Percentiles rank a stretch among this genome's conserved stretches.
Conservation (phyloP, 2,797 vertebrate genomes). For the Oreochromis mossambicus region DNA sequence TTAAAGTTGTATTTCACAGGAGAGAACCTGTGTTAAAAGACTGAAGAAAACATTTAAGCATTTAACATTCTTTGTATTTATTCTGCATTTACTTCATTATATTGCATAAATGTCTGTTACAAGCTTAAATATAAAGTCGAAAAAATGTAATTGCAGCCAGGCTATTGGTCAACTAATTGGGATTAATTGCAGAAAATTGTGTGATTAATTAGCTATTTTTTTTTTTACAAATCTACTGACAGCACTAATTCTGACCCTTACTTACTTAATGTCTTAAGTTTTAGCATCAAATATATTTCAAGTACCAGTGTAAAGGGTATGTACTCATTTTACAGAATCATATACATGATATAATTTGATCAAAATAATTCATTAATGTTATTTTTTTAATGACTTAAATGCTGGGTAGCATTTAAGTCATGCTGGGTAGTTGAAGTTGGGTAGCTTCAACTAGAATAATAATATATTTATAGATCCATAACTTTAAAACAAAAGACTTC, state of each 20-base stretch:
- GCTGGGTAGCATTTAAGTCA: not conserved
- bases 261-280: not conserved
- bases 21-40: not conserved
- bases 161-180: not conserved
- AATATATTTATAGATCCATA: not conserved
- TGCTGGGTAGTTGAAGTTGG: not conserved
- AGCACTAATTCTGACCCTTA: not conserved
- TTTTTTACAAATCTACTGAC: not conserved
- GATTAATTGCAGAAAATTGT: not conserved
- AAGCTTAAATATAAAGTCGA: not conserved
- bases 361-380: not conserved
- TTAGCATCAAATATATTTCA: not conserved
- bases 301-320: not conserved
- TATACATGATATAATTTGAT: not conserved
- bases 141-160: not conserved
- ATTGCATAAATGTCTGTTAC: not conserved
- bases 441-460: not conserved
- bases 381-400: not conserved
- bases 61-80: not conserved
- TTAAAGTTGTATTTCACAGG: not conserved
- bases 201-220: rapidly evolving
- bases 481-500: not conserved
- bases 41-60: not conserved
- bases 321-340: not conserved
- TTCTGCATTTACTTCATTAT: not conserved